A percentile compares a stretch with the other conserved stretches of the same genome.
These are phyloP conservation scores for Helicoverpa armigera DNA, from an alignment of 1,140 invertebrate genomes.

Conservation along the genomic window DNA sequence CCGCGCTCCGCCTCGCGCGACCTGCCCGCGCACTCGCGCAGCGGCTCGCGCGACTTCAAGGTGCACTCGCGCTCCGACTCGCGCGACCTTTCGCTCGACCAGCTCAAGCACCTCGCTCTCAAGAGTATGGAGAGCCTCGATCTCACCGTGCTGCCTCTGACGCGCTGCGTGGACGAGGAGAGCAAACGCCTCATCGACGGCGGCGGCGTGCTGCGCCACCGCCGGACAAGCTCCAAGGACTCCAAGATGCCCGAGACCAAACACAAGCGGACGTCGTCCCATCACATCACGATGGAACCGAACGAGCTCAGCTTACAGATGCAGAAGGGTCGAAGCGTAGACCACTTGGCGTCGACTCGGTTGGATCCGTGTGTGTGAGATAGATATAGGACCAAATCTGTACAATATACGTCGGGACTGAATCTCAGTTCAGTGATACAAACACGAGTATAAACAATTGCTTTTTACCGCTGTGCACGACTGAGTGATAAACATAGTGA, in stretches of 20 bases:
- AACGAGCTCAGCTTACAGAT: conserved; percentile 74
- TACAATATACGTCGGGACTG: conserved; percentile 22
- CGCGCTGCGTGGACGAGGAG: conserved; percentile 79
- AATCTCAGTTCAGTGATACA: conserved; percentile 53
- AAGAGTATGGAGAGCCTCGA: conserved; percentile 81
- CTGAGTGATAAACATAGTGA: conserved; percentile 52
- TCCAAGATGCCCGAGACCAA: conserved; percentile 73
- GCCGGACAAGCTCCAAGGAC: conserved; percentile 87
- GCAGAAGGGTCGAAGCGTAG: conserved; percentile 78
- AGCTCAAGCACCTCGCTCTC: conserved; percentile 52
- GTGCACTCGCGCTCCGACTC: conserved; percentile 72
- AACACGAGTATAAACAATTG: conserved; percentile 27
- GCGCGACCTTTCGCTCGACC: conserved; percentile 70
- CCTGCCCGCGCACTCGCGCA: conserved; percentile 66
- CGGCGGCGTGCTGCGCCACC: conserved; percentile 86
- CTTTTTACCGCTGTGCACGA: conserved; percentile 39
- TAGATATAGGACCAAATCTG: not conserved
- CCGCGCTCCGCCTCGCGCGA: conserved; percentile 69
- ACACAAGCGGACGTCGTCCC: conserved; percentile 83
- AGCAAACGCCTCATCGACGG: conserved; percentile 83
- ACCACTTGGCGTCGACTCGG: conserved; percentile 71
- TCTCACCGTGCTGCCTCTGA: conserved; percentile 75
- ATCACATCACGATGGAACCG: conserved; percentile 83
- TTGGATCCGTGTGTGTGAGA: conserved; percentile 68
- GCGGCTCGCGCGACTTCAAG: conserved; percentile 70